Conservation (phyloP, 2,113 vertebrate species). For the Sminthopsis crassicaudata region DNA sequence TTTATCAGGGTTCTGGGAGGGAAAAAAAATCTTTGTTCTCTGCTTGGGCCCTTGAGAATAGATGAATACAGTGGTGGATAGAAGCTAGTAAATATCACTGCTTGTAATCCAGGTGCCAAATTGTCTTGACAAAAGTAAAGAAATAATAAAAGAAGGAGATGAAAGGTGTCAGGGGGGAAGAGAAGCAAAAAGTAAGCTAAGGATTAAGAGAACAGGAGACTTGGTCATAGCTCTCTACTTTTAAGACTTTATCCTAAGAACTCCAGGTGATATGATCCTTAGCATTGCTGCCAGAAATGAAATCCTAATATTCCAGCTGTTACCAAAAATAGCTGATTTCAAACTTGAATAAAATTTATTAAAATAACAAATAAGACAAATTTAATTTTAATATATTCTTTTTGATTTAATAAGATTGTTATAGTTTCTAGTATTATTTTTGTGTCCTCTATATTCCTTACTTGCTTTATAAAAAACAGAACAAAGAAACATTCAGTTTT, state of each 20-base stretch:
- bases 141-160: neutral
- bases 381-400: slow-evolving; percentile 3
- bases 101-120: neutral
- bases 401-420: neutral
- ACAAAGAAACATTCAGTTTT: neutral
- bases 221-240: neutral
- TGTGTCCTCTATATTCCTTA: neutral
- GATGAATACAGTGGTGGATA: neutral
- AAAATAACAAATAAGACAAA: neutral
- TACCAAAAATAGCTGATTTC: neutral
- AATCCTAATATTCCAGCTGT: neutral
- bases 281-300: neutral
- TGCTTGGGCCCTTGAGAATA: neutral
- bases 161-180: neutral
- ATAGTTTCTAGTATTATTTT: neutral
- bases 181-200: neutral
- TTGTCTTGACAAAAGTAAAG: neutral
- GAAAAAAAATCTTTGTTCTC: neutral
- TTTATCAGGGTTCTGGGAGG: neutral
- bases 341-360: neutral
- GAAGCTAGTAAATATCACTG: neutral
- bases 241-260: neutral
- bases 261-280: neutral
- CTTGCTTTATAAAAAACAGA: neutral
- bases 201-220: accelerated